Evolutionary conservation across 2,888 invertebrate species (phyloP), one percentile per base, ranked within the genome.

Genomic region (Holacanthella duospinosa): DNA sequence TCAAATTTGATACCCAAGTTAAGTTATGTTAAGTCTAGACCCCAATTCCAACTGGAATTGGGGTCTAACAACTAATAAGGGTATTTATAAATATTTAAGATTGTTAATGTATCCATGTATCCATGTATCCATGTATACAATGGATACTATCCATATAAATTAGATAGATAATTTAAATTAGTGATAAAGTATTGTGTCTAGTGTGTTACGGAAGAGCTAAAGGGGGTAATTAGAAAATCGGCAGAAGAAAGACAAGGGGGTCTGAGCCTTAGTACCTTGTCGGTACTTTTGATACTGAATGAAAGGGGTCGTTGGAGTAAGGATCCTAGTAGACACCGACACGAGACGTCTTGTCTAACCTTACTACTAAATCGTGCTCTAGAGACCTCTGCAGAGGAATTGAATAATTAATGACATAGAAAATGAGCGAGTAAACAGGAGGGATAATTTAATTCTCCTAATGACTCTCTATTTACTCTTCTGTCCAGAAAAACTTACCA

Each of bases 391-490:
- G 48, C 4, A 21, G 48, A n/a, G 48, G 21, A 21, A 9, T 21
- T 48, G 21, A 48, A 48, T 48, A 48, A 48, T 48, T 48, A 48
- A 48, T 48, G 48, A n/a, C 36, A 4, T 48, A n/a, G 48, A 21
- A 36, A 48, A 48, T 48, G 48, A 48, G 48, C 48, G 48, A 48
- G 48, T 48, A 48, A 48, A 48, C 48, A 48, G 48, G 48, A 48
- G 48, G 48, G 48, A 48, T 48, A 48, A 48, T 48, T 48, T 48
- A 48, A 48, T 48, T 48, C 48, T 48, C 12, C 48, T 48, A 48
- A 48, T 48, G 48, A 48, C 48, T 48, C 48, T 48, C 48, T 48
- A 48, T 48, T 48, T 48, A 48, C 48, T 21, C 48, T 48, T 21
- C 48, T 48, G 48, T 48, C 48, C 48, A 48, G 48, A 16, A 16